Evolutionary conservation across 2,113 vertebrate species (phyloP).

Genomic region (Scomber scombrus): DNA sequence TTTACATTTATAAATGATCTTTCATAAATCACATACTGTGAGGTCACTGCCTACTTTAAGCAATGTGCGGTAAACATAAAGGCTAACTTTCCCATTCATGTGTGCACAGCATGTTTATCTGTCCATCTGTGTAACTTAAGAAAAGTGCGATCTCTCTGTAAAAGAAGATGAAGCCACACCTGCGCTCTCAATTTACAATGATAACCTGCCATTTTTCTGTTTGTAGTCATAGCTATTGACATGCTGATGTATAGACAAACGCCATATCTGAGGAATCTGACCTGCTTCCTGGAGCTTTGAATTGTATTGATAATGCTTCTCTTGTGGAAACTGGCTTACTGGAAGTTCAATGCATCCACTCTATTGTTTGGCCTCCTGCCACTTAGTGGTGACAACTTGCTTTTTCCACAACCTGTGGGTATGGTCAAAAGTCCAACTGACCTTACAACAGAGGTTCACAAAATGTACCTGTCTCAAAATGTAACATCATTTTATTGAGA

Average conservation of each 20-base stretch:
- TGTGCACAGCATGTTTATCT: neutral
- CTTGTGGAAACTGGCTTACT: neutral
- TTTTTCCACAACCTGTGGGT: too few relatives aligned
- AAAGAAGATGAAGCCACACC: slow-evolving; percentile 32
- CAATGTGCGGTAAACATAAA: too few relatives aligned
- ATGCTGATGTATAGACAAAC: neutral
- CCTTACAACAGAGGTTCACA: too few relatives aligned
- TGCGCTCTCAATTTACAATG: slow-evolving; percentile 8
- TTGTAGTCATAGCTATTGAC: neutral
- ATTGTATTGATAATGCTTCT: too few relatives aligned
- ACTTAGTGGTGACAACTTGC: too few relatives aligned
- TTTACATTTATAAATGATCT: too few relatives aligned
- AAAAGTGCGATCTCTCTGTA: slow-evolving; percentile 7
- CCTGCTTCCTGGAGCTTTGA: slow-evolving; percentile 22
- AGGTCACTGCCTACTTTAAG: neutral
- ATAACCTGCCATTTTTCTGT: neutral
- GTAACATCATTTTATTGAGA: too few relatives aligned
- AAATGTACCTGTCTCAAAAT: too few relatives aligned
- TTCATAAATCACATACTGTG: neutral
- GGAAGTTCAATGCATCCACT: neutral
- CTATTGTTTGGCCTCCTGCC: neutral
- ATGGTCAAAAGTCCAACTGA: too few relatives aligned
- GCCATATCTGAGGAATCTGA: neutral
- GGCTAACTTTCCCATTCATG: neutral
- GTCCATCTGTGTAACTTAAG: neutral